Percentiles rank a stretch among this genome's conserved stretches.
These are phyloP conservation scores for Daktulosphaira vitifoliae DNA, from an alignment of 1,140 invertebrate genomes.

Conservation along the genomic window DNA sequence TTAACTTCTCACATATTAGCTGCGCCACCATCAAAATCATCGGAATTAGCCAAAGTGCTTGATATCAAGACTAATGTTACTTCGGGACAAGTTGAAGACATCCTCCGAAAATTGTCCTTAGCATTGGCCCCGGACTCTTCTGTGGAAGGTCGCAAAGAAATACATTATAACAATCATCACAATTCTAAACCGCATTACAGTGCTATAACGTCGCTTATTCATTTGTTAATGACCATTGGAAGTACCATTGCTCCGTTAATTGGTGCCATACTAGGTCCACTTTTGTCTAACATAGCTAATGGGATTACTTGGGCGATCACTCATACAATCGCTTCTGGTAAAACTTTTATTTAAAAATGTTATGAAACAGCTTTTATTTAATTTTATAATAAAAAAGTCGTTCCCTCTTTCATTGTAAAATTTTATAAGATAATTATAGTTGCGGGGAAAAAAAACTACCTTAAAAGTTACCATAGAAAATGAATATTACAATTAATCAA, in stretches of 20 bases:
- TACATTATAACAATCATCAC: neutral
- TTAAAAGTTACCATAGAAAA: too few relatives aligned
- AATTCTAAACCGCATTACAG: neutral
- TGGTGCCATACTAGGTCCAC: neutral
- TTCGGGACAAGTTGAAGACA: too few relatives aligned
- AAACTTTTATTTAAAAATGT: too few relatives aligned
- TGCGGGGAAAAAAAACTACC: too few relatives aligned
- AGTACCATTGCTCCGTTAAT: neutral
- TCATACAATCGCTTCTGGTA: conserved; percentile 6
- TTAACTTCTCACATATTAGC: neutral
- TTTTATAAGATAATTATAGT: too few relatives aligned
- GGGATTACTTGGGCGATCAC: conserved; percentile 9
- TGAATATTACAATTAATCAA: too few relatives aligned
- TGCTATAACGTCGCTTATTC: neutral
- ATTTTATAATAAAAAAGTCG: too few relatives aligned
- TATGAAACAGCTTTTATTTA: too few relatives aligned
- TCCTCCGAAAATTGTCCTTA: too few relatives aligned
- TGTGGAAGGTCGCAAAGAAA: neutral
- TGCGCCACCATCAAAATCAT: neutral
- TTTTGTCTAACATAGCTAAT: conserved; percentile 1
- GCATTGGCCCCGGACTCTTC: too few relatives aligned
- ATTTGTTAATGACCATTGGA: neutral
- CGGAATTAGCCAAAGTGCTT: neutral
- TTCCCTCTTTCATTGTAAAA: too few relatives aligned
- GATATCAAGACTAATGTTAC: neutral